Evolutionary conservation across 2,888 invertebrate species (phyloP).

Genomic region (Drosophila engyochracea): DNA sequence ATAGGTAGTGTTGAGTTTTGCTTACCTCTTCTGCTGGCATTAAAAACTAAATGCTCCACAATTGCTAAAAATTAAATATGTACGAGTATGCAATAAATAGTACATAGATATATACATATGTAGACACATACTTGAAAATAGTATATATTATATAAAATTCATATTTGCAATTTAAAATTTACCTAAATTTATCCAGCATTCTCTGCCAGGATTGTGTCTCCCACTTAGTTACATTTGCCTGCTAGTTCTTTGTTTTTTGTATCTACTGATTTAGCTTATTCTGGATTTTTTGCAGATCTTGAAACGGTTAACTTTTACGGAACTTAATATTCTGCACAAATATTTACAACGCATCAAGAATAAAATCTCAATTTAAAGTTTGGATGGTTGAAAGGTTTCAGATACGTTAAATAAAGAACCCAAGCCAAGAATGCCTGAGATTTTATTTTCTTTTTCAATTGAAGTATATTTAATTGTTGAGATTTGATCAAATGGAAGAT

Average conservation of each 20-base stretch:
- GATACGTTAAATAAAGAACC: neutral
- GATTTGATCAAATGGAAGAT: neutral
- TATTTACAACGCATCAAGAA: neutral
- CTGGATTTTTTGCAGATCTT: neutral
- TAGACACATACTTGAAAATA: neutral
- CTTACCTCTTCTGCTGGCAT: slow-evolving; percentile 34
- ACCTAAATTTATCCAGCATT: slow-evolving; percentile 6
- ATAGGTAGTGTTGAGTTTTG: slow-evolving; percentile 23
- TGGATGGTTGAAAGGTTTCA: neutral
- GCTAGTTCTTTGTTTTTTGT: neutral
- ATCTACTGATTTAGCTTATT: neutral
- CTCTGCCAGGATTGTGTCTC: neutral
- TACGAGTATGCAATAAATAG: neutral
- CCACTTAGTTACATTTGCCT: neutral
- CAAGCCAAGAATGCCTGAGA: neutral
- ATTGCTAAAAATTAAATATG: slow-evolving; percentile 66
- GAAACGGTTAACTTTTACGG: neutral
- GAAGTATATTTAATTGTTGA: neutral
- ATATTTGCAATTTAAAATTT: slow-evolving; percentile 6
- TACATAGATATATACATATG: slow-evolving; percentile 3
- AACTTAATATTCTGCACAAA: neutral
- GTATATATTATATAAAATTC: neutral
- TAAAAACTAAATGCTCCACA: slow-evolving; percentile 67
- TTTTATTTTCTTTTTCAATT: neutral
- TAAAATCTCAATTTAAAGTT: neutral